Conservation (phyloP, 2,888 invertebrate genomes). For the Lasioglossum villosulum region DNA sequence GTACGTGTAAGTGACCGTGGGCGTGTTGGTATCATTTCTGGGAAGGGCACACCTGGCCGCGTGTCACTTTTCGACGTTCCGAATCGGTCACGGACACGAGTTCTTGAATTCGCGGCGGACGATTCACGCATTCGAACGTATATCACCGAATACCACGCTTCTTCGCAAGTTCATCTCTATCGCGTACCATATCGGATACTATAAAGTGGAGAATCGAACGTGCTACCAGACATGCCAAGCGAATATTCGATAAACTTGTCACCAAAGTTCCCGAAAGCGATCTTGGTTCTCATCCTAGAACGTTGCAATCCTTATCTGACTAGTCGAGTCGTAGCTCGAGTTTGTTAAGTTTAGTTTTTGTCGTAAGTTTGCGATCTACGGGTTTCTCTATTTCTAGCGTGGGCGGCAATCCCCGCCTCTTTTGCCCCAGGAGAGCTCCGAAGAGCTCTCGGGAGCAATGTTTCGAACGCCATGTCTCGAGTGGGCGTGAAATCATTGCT, state of each 20-base stretch:
- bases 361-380: not conserved
- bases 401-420: not conserved
- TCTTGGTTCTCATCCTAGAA: not conserved
- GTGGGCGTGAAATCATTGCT: not conserved
- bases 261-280: slow-evolving; percentile 11
- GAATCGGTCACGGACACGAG: not conserved
- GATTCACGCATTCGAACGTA: not conserved
- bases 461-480: not conserved
- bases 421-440: not conserved
- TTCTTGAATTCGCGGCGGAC: not conserved
- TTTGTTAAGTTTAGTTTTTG: not conserved
- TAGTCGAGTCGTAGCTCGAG: slow-evolving; percentile 12
- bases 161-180: not conserved
- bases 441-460: not conserved
- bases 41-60: not conserved
- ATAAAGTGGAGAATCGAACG: not conserved
- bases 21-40: not conserved
- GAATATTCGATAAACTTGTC: slow-evolving; percentile 1
- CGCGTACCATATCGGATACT: not conserved
- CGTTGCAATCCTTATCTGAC: slow-evolving; percentile 19
- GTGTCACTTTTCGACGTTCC: not conserved
- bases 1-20: not conserved
- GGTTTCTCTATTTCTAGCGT: not conserved
- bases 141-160: not conserved
- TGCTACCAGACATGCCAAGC: not conserved